Percentiles rank a stretch among this genome's conserved stretches.
Conservation (phyloP, 2,888 invertebrate genomes). For the Lasioglossum morio region DNA sequence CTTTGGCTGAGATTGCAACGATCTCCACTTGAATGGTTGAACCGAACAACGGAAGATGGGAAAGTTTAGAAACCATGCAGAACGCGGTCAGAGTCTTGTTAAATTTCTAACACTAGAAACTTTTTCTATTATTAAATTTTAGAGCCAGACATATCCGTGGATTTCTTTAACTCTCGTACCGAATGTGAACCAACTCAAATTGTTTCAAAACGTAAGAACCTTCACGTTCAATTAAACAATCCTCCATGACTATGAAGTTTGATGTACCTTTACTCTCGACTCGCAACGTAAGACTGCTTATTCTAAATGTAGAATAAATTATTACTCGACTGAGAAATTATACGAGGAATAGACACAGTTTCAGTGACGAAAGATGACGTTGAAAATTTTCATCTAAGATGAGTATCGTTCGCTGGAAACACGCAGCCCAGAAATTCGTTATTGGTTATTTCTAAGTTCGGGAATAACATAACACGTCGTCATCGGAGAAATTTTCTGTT, state of each 20-base stretch:
- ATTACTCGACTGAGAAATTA: background rate
- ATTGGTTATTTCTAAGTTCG: conserved; percentile 3
- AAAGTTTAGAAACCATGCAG: conserved; percentile 35
- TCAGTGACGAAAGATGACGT: background rate
- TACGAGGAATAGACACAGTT: background rate
- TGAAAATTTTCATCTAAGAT: background rate
- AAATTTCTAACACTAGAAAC: conserved; percentile 45
- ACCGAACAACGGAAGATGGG: conserved; percentile 38
- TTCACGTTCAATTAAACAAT: background rate
- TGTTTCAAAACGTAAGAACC: background rate
- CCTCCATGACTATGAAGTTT: background rate
- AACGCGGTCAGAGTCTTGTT: conserved; percentile 19
- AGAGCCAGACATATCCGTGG: conserved; percentile 15
- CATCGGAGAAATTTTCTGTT: conserved; percentile 60
- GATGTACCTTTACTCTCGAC: background rate
- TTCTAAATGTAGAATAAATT: background rate
- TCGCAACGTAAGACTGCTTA: background rate
- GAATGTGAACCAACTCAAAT: conserved; percentile 8
- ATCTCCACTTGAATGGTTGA: conserved; percentile 37
- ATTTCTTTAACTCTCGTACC: conserved; percentile 13
- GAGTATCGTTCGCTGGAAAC: background rate
- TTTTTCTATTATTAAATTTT: conserved; percentile 61
- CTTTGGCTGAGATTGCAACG: conserved; percentile 45
- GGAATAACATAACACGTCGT: conserved; percentile 23
- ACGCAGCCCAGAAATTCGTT: background rate